Conservation (phyloP, 92 coral and sea anemone genomes). For the Virgularia gustaviana region DNA sequence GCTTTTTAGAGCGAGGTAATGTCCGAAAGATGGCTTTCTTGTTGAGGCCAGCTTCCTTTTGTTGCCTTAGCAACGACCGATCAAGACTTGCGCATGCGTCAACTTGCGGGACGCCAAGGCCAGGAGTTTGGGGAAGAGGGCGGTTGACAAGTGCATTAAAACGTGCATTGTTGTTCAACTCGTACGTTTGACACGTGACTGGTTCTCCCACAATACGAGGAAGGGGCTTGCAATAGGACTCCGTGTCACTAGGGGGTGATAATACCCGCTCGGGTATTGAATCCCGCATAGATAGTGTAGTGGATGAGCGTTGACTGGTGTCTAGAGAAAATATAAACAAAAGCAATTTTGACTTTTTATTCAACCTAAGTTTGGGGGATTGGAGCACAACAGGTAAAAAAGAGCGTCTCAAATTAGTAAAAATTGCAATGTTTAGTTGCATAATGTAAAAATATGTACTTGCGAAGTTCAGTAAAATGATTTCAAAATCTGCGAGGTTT, state of each 20-base stretch:
- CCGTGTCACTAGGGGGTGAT: constrained; percentile 5
- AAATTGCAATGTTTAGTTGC: too few species aligned
- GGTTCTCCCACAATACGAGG: background rate
- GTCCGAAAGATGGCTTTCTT: constrained; percentile 13
- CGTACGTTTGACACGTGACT: constrained; percentile 10
- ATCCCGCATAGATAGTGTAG: background rate
- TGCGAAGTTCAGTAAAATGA: too few species aligned
- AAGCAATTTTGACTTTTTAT: too few species aligned
- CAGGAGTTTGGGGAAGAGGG: constrained; percentile 30
- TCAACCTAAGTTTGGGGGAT: too few species aligned
- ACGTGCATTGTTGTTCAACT: background rate
- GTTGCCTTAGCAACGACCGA: constrained; percentile 14
- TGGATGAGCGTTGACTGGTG: constrained; percentile 26
- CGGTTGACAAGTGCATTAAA: constrained; percentile 16
- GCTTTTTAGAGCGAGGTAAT: constrained; percentile 18
- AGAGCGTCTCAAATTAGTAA: too few species aligned
- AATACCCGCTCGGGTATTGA: background rate
- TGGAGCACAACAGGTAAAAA: too few species aligned
- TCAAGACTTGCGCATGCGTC: constrained; percentile 16
- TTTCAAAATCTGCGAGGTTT: too few species aligned
- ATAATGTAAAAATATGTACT: too few species aligned
- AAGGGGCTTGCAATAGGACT: constrained; percentile 24
- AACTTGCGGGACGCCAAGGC: background rate
- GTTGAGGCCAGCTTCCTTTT: background rate
- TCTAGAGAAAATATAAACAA: background rate